Conservation (phyloP, 2,113 vertebrate genomes). For the Gasterosteus aculeatus region DNA sequence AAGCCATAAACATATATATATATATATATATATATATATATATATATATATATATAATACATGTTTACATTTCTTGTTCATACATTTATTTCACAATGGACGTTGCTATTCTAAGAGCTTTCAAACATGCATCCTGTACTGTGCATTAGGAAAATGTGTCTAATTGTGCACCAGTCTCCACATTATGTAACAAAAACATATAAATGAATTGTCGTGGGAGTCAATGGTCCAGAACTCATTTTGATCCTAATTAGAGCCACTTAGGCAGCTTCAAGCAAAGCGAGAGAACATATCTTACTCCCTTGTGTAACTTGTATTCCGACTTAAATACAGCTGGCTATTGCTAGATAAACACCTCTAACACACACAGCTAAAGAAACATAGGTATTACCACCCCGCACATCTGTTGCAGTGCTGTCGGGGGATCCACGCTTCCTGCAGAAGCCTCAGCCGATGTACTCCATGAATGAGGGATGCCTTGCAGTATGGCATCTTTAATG, state of each 20-base stretch:
- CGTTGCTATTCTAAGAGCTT: not conserved
- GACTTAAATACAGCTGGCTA: conserved; percentile 12
- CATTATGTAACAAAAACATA: conserved; percentile 12
- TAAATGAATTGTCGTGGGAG: conserved; percentile 13
- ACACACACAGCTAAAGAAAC: conserved; percentile 33
- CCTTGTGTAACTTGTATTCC: conserved; percentile 20
- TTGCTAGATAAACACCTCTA: conserved; percentile 38
- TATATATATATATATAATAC: not conserved
- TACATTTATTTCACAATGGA: not conserved
- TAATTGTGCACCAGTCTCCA: conserved; percentile 7
- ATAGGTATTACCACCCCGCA: conserved; percentile 39
- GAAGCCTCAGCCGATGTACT: not conserved
- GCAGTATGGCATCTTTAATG: conserved; percentile 11
- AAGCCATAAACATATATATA: too few relatives aligned
- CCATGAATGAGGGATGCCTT: conserved; percentile 17
- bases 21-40: too few relatives aligned
- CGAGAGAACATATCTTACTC: conserved; percentile 26
- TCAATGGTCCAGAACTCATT: conserved; percentile 37
- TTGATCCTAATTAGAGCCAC: conserved; percentile 52
- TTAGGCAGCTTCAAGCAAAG: conserved; percentile 5
- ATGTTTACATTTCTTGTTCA: not conserved
- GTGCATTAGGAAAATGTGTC: not conserved
- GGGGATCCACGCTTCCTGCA: not conserved
- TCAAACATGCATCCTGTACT: not conserved
- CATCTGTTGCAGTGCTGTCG: conserved; percentile 48